A percentile compares a stretch with the other conserved stretches of the same genome.
Conservation (phyloP, 1,140 invertebrate species). For the Centruroides sculpturatus region DNA sequence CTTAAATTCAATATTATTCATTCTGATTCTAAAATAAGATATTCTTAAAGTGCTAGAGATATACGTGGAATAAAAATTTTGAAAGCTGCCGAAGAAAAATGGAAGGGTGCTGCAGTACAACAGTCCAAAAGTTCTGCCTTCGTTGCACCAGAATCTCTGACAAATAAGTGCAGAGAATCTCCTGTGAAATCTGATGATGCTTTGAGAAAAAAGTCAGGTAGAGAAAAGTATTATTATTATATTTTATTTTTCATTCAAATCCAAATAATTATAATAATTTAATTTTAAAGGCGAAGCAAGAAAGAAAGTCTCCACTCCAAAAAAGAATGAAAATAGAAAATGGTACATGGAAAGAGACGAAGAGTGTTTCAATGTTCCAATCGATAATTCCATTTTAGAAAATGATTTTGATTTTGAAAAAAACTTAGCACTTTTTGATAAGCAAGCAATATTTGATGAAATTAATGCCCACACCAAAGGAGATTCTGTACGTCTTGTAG, state of each 20-base stretch:
- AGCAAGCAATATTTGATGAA: conserved; percentile 52
- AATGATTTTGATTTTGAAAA: conserved; percentile 89
- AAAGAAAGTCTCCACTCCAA: conserved; percentile 5
- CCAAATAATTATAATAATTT: too few relatives aligned
- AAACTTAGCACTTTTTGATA: conserved; percentile 79
- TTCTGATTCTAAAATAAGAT: too few relatives aligned
- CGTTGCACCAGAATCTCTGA: too few relatives aligned
- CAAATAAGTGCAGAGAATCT: too few relatives aligned
- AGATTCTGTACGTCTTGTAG: conserved; percentile 42
- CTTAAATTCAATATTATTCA: too few relatives aligned
- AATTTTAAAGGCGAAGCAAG: too few relatives aligned
- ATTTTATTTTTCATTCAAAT: too few relatives aligned
- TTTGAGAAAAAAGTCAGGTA: too few relatives aligned
- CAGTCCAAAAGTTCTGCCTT: too few relatives aligned
- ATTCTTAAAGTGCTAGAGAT: conserved; percentile 38
- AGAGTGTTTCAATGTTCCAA: conserved; percentile 43
- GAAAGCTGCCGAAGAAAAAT: conserved; percentile 31
- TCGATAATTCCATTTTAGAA: conserved; percentile 37
- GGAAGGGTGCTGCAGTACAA: too few relatives aligned
- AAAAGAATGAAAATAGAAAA: conserved; percentile 32
- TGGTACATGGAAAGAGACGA: conserved; percentile 35
- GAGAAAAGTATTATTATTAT: too few relatives aligned
- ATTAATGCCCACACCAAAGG: conserved; percentile 50
- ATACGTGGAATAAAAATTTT: conserved; percentile 45
- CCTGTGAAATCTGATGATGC: too few relatives aligned